phyloP scores from a whole-genome alignment of 2,113 vertebrate genomes.

The Meriones unguiculatus region DNA sequence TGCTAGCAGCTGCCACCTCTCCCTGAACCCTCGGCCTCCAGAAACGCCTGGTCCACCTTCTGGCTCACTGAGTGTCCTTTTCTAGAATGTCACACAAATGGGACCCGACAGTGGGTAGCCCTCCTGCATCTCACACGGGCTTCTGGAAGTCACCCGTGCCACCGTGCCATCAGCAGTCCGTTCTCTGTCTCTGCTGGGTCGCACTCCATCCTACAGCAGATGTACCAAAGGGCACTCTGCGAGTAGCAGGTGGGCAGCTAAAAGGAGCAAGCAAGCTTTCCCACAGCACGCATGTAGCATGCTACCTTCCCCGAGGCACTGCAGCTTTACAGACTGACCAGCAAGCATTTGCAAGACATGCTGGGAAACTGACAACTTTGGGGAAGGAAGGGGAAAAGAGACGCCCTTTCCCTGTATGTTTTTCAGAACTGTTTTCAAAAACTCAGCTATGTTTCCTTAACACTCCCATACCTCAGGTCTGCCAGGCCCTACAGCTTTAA shows the following conservation, averaged over 20 bases:
- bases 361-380: neutral
- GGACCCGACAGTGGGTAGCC: neutral
- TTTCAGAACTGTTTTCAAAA: neutral
- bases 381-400: neutral
- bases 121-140: neutral
- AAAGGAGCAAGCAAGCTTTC: neutral
- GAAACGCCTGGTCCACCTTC: neutral
- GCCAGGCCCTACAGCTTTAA: neutral
- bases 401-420: neutral
- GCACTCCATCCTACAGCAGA: neutral
- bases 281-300: accelerated
- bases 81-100: neutral
- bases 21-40: no score
- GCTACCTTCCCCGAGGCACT: neutral
- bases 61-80: neutral
- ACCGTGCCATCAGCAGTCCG: no score
- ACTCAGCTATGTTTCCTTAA: neutral
- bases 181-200: neutral
- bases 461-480: neutral
- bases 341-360: neutral
- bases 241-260: neutral
- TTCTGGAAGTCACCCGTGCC: neutral
- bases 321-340: neutral
- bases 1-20: no score
- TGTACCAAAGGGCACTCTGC: neutral